Evolutionary conservation across 2,113 vertebrate species (phyloP).

Genomic region (Carlito syrichta): DNA sequence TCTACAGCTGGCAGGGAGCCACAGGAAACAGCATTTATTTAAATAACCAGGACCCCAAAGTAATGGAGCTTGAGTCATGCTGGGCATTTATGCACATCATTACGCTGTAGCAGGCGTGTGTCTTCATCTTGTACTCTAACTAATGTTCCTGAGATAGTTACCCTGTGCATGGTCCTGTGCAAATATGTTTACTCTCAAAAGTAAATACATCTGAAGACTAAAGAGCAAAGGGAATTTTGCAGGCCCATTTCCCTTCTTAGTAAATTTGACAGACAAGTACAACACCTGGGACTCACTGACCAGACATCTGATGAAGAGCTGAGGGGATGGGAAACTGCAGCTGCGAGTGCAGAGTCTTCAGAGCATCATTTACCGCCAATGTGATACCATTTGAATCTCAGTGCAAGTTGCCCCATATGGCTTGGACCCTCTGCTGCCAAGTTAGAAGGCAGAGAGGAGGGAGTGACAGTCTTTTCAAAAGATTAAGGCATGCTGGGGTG

Average conservation of each 20-base stretch:
- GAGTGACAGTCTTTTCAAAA: conserved; percentile 47
- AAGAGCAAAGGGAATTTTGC: background rate
- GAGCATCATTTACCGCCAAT: background rate
- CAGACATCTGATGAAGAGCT: background rate
- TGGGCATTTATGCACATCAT: background rate
- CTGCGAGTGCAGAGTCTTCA: background rate
- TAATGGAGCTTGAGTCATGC: background rate
- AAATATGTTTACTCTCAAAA: background rate
- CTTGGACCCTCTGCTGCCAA: background rate
- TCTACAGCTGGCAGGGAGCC: background rate
- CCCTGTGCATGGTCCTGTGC: background rate
- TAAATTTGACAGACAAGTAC: background rate
- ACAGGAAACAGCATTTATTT: background rate
- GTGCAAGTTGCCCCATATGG: background rate
- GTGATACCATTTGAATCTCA: background rate
- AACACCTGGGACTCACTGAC: background rate
- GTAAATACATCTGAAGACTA: background rate
- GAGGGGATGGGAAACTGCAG: background rate
- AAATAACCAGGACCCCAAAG: background rate
- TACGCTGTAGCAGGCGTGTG: background rate
- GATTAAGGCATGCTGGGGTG: background rate
- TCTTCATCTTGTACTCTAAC: background rate
- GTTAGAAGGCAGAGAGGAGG: background rate
- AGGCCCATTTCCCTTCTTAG: background rate
- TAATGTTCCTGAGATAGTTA: background rate